A percentile compares a stretch with the other conserved stretches of the same genome.
Evolutionary conservation across 1,140 invertebrate species (phyloP).

Genomic region (Caenorhabditis tropicalis): DNA sequence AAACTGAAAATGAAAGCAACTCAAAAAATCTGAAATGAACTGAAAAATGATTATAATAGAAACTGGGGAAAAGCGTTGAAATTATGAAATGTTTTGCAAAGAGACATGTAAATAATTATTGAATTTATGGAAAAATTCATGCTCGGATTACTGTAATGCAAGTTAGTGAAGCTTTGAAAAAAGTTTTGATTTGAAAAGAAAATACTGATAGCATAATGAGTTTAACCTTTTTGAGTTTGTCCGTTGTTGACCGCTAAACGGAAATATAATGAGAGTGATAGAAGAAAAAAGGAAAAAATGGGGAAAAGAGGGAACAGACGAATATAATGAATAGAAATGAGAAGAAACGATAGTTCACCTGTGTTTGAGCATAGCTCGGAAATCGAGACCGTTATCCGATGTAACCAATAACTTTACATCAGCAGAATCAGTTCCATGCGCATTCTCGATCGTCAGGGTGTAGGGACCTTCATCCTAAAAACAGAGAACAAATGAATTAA

Average conservation of each 20-base stretch:
- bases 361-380: conserved; percentile 95
- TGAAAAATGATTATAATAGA: no score
- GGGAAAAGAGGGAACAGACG: background rate
- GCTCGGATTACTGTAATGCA: conserved; percentile 16
- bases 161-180: conserved; percentile 32
- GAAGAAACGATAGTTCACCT: conserved; percentile 69
- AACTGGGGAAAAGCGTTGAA: background rate
- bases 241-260: conserved; percentile 36
- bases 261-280: conserved; percentile 16
- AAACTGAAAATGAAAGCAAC: conserved; percentile 21
- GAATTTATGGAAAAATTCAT: conserved; percentile 8
- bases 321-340: background rate
- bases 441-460: conserved; percentile 88
- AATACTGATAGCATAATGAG: background rate
- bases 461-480: conserved; percentile 90
- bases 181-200: background rate
- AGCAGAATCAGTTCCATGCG: conserved; percentile 89
- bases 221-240: conserved; percentile 22
- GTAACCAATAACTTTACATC: conserved; percentile 95
- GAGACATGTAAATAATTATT: conserved; percentile 29
- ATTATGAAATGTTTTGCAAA: background rate
- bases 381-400: conserved; percentile 91
- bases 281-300: background rate
- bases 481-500: background rate
- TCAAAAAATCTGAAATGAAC: no score